Base-by-base conservation (phyloP, 2,888 invertebrate genomes). In the Bombylius major region DNA sequence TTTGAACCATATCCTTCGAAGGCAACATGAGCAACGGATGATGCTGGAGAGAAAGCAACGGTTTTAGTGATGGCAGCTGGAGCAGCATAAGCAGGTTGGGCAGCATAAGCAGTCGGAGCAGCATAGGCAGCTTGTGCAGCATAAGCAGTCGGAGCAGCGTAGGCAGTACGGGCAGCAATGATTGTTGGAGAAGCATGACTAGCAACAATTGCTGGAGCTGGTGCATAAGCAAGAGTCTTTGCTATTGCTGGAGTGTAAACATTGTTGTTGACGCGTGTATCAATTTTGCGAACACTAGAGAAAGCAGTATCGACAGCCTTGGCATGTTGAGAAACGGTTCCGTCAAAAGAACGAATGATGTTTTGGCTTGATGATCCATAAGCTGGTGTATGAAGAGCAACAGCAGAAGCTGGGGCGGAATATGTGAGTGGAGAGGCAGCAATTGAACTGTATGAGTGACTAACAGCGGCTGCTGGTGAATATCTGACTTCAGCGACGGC, bases 1-100 rank as follows among this genome's bases (percentile, higher is more conserved):
- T 79, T 78, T 61, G 80, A 78, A 62, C 80, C 80, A 56, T 81
- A 77, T 58, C 83, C 83, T 62, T 76, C 78, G 77, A 83, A 85
- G 63, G 79, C 73, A 59, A 81, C 79, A 69, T 84, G 83, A 58
- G 84, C 80, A 47, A 82, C 82, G 57, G 78, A 78, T 62, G 81
- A 78, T 45, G 81, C 80, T 47, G 83, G 81, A 39, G 75, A 61
- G 68, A 77, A 65, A 65, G 72, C 64, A 62, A 81, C 65, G 51
- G 70, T 70, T 50, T 70, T 68, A 44, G 59, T 51, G 65, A 65
- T 66, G 13, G 53, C 61, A 42, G 53, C 60, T 56, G 62, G 75
- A 4, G 76, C 75, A 14, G 65, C 62, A 47, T 69, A 67, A 53
- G 69, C 39, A n/a, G 63, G 62, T 51, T 63, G 62, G 46, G 66